phyloP scores from a whole-genome alignment of 1,140 invertebrate genomes.

The Euwallacea fornicatus region DNA sequence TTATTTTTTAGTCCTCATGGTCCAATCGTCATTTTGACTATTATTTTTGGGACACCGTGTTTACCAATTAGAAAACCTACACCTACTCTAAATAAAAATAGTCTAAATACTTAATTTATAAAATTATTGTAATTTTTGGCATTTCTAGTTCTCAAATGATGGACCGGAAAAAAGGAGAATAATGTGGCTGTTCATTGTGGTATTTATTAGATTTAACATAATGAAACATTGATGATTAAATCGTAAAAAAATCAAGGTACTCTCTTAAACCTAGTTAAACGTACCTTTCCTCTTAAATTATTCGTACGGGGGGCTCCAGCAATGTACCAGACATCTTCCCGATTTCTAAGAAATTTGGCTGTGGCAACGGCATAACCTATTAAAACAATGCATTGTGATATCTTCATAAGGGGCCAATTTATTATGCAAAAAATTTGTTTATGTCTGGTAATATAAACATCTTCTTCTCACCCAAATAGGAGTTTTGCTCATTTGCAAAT shows the following conservation, averaged over 20 bases:
- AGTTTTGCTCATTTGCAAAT: not conserved
- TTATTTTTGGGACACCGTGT: too few species aligned
- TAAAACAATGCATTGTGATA: not conserved
- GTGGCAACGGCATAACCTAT: conserved; percentile 26
- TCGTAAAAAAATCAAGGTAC: not conserved
- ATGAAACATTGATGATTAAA: too few species aligned
- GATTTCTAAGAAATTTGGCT: conserved; percentile 11
- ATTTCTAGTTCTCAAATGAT: too few species aligned
- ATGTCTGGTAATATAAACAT: not conserved
- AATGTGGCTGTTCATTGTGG: too few species aligned
- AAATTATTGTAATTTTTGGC: too few species aligned
- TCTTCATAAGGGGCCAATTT: not conserved
- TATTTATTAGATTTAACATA: too few species aligned
- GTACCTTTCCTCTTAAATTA: conserved; percentile 37
- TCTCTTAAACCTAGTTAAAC: not conserved
- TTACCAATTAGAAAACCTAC: too few species aligned
- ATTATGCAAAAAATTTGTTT: not conserved
- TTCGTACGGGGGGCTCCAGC: conserved; percentile 34
- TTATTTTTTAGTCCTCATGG: too few species aligned
- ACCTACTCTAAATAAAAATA: too few species aligned
- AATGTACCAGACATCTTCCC: conserved; percentile 27
- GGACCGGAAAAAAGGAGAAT: too few species aligned
- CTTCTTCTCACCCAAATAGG: not conserved
- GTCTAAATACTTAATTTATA: too few species aligned
- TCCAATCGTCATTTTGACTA: too few species aligned